Evolutionary conservation across 2,888 invertebrate species (phyloP), one percentile per base, ranked within the genome.

Genomic region (Catocala sponsa): DNA sequence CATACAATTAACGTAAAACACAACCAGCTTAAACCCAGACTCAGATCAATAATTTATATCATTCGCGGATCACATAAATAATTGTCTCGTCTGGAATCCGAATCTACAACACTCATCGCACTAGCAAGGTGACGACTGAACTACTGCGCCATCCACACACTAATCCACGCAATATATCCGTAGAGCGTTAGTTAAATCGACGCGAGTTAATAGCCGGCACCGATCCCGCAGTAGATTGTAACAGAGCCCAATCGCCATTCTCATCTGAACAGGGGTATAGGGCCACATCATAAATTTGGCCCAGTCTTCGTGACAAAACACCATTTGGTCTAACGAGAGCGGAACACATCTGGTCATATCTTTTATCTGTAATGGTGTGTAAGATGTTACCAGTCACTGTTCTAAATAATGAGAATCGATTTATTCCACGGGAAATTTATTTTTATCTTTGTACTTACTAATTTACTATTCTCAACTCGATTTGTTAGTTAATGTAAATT

Each of bases 301-400:
- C 59, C 63, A 55, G 54, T 77, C 76, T 84, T 84, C 84, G 84
- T 84, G 84, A 85, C 85, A 84, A 84, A 83, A 68, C 74, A 68
- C 81, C 82, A 83, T 84, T 84, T 74, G 55, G 61, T 33, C 70
- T 77, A 81, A 81, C 79, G 76, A 79, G 74, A 60, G 25, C 56
- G 11, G 49, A 59, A 78, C 76, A 76, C 57, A 82, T 81, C 81
- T 76, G 55, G 60, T 65, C 70, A 70, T 82, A 82, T 82, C 78
- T 69, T 61, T 60, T 73, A 83, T 82, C 83, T 79, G 56, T 73
- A 83, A 80, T 82, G 82, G 76, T 57, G 67, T 71, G 72, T 76
- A 67, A 73, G 80, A 77, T 77, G 63, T 61, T 70, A 25, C 12
- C 43, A 56, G 44, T 51, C 51, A 41, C 44, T 43, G 25, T 56